Base-by-base conservation (phyloP, 92 coral and sea anemone genomes). In the Siderastrea radians region DNA sequence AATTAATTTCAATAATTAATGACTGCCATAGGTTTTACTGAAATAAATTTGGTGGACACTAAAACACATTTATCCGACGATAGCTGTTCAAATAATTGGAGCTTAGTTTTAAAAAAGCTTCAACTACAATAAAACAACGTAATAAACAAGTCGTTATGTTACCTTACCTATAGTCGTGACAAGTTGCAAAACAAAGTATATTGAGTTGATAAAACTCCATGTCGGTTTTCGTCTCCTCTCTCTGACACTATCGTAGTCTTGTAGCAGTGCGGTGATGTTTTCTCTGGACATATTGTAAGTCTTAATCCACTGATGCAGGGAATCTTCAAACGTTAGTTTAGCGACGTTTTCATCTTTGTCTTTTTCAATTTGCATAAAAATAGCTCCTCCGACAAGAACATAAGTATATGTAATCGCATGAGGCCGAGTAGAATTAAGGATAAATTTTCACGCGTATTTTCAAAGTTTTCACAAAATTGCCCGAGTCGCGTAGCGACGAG, bases 81-180 rank as follows among this genome's bases (percentile, higher is more conserved):
- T 26, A 26, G 38, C 38, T 26, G 38, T 26, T 0, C 38, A 26
- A 26, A 26, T 26, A 26, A 26, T 26, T 26, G 38, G 0, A 26
- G 38, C 38, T 26, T 26, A n/a, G n/a, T n/a, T n/a, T n/a, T n/a
- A n/a, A n/a, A n/a, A n/a, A n/a, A n/a, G n/a, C n/a, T n/a, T n/a
- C n/a, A n/a, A n/a, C n/a, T n/a, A n/a, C n/a, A n/a, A n/a, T n/a
- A n/a, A n/a, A n/a, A n/a, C n/a, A n/a, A n/a, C n/a, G n/a, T n/a
- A n/a, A n/a, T n/a, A n/a, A 64, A n/a, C 73, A 10, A 64, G 5
- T 1, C 17, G 1, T 11, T 1, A 6, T 53, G 9, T 81, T 15
- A 48, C 87, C 87, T 81, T 15, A 48, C 87, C 87, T 59, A 84
- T 84, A 13, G 87, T 84, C 3, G 87, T 84, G 79, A 63, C 47